phyloP scores from a whole-genome alignment of 2,113 vertebrate species.

The Oreochromis spilurus region DNA sequence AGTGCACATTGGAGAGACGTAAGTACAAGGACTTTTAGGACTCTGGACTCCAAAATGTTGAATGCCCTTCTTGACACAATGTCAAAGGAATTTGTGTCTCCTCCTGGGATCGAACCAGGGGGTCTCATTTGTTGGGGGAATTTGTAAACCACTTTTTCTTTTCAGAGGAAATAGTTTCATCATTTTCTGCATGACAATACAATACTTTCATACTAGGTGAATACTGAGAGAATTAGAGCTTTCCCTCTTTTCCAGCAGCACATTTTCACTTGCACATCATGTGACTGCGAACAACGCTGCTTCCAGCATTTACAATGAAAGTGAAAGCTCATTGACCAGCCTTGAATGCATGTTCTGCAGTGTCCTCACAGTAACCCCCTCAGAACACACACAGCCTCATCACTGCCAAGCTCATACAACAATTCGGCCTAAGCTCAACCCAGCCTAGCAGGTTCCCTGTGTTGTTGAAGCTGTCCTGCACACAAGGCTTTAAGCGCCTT shows the following conservation, averaged over 20 bases:
- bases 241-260: background rate
- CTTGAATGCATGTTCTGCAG: slow-evolving; percentile 23
- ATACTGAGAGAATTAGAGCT: background rate
- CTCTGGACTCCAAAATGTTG: background rate
- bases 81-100: fast-evolving
- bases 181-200: background rate
- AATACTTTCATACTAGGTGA: background rate
- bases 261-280: background rate
- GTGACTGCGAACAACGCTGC: background rate
- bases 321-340: background rate
- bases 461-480: slow-evolving; percentile 5
- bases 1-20: background rate
- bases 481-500: slow-evolving; percentile 24
- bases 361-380: background rate
- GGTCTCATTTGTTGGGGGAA: background rate
- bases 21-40: background rate
- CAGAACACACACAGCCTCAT: background rate
- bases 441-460: slow-evolving; percentile 44
- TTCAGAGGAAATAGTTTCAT: background rate
- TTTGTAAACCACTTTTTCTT: background rate
- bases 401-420: background rate
- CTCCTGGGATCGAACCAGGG: background rate
- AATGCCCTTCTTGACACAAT: background rate
- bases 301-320: slow-evolving; percentile 30
- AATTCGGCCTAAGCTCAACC: slow-evolving; percentile 12